phyloP scores from a whole-genome alignment of 2,113 vertebrate genomes.

The Dicaeum eximium region DNA sequence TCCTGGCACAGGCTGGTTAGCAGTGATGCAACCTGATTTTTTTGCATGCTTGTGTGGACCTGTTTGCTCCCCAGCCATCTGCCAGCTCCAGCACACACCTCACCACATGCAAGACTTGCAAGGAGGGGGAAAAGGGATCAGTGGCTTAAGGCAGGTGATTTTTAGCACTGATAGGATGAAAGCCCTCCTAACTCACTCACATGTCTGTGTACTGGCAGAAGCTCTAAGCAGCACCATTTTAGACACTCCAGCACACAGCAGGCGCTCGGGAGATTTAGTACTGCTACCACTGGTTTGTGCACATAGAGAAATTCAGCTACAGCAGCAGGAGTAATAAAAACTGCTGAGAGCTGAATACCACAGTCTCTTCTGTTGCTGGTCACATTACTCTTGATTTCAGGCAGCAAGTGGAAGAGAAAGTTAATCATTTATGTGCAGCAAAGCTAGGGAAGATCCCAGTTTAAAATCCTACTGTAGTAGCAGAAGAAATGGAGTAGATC shows the following conservation, averaged over 20 bases:
- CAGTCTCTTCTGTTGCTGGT: background rate
- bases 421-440: background rate
- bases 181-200: background rate
- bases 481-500: background rate
- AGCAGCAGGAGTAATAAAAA: background rate
- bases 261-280: background rate
- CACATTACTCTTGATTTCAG: background rate
- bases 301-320: background rate
- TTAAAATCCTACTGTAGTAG: background rate
- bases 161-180: background rate
- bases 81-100: background rate
- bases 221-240: background rate
- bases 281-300: background rate
- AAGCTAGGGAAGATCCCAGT: background rate
- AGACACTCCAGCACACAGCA: background rate
- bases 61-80: background rate
- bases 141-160: background rate
- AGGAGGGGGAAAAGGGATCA: background rate
- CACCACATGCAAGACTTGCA: background rate
- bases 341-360: background rate
- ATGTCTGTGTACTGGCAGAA: background rate
- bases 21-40: background rate
- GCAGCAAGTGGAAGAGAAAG: background rate
- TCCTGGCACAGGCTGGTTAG: background rate
- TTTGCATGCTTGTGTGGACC: background rate